Evolutionary conservation across 2,113 vertebrate genomes (phyloP).

Genomic region (Tonatia bakeri): DNA sequence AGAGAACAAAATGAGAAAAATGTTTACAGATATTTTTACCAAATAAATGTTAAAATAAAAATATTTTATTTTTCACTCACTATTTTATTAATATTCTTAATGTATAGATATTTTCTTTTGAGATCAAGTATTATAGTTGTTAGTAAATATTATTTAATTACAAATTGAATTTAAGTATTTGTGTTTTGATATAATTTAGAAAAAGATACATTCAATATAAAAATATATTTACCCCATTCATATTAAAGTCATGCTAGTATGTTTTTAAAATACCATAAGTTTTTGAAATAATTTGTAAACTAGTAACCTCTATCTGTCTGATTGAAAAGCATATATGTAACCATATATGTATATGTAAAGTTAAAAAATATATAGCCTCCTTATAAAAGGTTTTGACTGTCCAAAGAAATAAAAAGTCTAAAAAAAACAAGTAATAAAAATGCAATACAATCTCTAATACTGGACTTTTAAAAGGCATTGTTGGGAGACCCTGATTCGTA

Average conservation of each 20-base stretch:
- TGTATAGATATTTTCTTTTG: not conserved
- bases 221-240: not conserved
- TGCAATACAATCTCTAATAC: not conserved
- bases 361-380: not conserved
- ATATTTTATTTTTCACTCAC: not conserved
- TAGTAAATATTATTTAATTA: not conserved
- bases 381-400: not conserved
- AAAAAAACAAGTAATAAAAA: not conserved
- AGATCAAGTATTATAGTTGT: not conserved
- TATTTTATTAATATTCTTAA: constrained; percentile 9
- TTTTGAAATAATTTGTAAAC: not conserved
- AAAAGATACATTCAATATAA: not conserved
- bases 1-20: not conserved
- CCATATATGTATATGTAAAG: not conserved
- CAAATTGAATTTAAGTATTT: not conserved
- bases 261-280: not conserved
- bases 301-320: not conserved
- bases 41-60: not conserved
- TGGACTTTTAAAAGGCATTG: not conserved
- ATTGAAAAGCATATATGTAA: not conserved
- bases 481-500: not conserved
- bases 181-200: not conserved
- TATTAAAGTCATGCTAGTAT: not conserved
- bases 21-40: not conserved
- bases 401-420: not conserved